These are phyloP conservation scores for Synanceia verrucosa DNA, from an alignment of 2,797 vertebrate species.

Conservation along the genomic window DNA sequence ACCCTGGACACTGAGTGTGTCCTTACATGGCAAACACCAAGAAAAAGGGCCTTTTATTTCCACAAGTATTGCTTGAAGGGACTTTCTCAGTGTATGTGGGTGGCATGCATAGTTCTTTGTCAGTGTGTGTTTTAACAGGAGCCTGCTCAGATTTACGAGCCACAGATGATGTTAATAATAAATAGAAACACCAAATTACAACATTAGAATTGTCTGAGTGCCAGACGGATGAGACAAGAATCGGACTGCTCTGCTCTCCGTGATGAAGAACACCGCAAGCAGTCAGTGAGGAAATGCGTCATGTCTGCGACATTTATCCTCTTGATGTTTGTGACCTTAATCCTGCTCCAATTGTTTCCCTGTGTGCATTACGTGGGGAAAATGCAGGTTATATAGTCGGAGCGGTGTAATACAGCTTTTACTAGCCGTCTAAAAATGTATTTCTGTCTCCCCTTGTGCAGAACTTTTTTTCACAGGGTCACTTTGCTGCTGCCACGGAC, in stretches of 20 bases:
- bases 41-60: constrained; percentile 7
- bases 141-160: constrained; percentile 31
- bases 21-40: constrained; percentile 6
- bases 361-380: background rate
- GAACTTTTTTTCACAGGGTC: constrained; percentile 6
- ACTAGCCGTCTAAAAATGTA: constrained; percentile 18
- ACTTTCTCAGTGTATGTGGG: constrained; percentile 26
- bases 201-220: constrained; percentile 10
- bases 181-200: constrained; percentile 31
- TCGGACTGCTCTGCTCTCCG: constrained; percentile 2
- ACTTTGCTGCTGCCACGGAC: constrained; percentile 5
- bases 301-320: constrained; percentile 36
- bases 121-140: constrained; percentile 8
- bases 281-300: background rate
- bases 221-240: constrained; percentile 23
- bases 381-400: constrained; percentile 8
- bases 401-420: constrained; percentile 25
- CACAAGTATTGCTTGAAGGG: constrained; percentile 4
- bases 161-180: constrained; percentile 35
- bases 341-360: constrained; percentile 23
- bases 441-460: background rate
- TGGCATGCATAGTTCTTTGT: constrained; percentile 17
- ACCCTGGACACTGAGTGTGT: constrained; percentile 13
- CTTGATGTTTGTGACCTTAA: constrained; percentile 45
- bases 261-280: background rate